These are phyloP conservation scores for Calameuta filiformis DNA, from an alignment of 2,888 invertebrate genomes.

Conservation along the genomic window DNA sequence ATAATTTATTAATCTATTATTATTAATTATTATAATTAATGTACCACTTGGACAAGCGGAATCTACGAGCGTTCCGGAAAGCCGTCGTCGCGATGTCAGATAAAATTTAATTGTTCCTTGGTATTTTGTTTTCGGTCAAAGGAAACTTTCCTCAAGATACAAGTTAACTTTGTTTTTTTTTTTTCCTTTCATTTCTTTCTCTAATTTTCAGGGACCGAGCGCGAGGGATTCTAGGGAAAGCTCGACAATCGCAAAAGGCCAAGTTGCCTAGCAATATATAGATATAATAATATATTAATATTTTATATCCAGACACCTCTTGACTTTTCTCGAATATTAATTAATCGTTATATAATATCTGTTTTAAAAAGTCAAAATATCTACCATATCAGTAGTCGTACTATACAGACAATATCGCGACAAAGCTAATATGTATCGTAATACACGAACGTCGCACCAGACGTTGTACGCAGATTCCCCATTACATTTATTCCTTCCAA, in stretches of 20 bases:
- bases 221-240: conserved; percentile 25
- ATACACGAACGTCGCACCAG: not conserved
- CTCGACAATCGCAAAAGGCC: conserved; percentile 34
- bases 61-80: conserved; percentile 41
- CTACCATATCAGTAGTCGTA: conserved; percentile 35
- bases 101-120: not conserved
- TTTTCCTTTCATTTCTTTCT: not conserved
- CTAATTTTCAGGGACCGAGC: not conserved
- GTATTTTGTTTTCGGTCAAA: conserved; percentile 5
- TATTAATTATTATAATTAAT: conserved; percentile 44
- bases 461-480: not conserved
- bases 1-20: conserved; percentile 48
- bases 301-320: conserved; percentile 47
- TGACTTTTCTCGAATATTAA: conserved; percentile 40
- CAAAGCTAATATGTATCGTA: not conserved
- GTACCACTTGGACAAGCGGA: conserved; percentile 44
- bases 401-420: conserved; percentile 37
- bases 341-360: conserved; percentile 27
- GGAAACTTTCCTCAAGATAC: not conserved
- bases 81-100: not conserved
- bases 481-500: not conserved
- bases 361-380: conserved; percentile 36
- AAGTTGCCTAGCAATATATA: conserved; percentile 26
- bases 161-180: not conserved
- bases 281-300: conserved; percentile 38